Conservation (phyloP, 2,797 vertebrate genomes). For the Cephalopachus bancanus region DNA sequence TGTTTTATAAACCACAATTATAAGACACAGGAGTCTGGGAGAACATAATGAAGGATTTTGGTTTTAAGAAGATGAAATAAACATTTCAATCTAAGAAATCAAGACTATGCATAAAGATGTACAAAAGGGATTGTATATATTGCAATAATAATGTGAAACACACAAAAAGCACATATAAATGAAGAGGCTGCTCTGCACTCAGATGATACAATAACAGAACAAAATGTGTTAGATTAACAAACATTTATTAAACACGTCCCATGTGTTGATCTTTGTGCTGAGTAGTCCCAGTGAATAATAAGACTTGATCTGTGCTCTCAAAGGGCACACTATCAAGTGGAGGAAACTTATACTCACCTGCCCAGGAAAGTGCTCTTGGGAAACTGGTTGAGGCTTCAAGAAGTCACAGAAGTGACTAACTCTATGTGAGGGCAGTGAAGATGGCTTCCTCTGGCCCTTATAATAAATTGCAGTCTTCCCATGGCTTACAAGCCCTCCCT, state of each 20-base stretch:
- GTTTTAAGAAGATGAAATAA: slow-evolving; percentile 44
- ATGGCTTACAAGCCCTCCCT: background rate
- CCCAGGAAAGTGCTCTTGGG: background rate
- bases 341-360: background rate
- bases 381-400: background rate
- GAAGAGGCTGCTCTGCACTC: background rate
- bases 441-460: background rate
- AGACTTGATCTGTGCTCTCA: background rate
- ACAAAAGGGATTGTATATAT: background rate
- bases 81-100: slow-evolving; percentile 42
- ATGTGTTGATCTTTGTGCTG: background rate
- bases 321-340: background rate
- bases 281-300: background rate
- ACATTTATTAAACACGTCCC: background rate
- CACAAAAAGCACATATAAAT: background rate
- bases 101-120: background rate
- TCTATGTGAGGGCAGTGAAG: background rate
- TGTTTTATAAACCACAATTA: background rate
- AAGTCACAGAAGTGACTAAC: background rate
- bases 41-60: background rate
- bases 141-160: background rate
- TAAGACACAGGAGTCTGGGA: background rate
- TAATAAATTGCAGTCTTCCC: background rate
- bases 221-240: background rate
- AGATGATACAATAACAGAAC: background rate